A percentile compares a stretch with the other conserved stretches of the same genome.
Evolutionary conservation across 1,140 invertebrate genomes (phyloP).

Genomic region (Listronotus oregonensis): DNA sequence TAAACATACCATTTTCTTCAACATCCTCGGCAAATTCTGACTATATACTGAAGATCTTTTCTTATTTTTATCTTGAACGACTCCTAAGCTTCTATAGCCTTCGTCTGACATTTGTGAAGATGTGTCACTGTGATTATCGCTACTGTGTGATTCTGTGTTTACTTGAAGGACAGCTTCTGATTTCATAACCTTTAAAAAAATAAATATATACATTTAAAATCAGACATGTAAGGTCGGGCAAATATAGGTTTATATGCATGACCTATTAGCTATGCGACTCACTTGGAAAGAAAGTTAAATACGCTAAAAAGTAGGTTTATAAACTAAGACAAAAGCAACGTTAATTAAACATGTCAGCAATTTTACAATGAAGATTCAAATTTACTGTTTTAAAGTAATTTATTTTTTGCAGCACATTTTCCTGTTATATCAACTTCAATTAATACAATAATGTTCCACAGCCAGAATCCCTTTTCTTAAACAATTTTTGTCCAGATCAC

Average conservation of each 20-base stretch:
- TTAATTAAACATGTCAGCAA: no score
- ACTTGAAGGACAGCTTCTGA: conserved; percentile 49
- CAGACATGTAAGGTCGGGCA: neutral
- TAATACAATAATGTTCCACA: no score
- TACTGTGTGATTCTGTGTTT: conserved; percentile 44
- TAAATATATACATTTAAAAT: neutral
- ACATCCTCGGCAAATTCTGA: conserved; percentile 70
- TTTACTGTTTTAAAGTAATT: no score
- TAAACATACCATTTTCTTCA: conserved; percentile 66
- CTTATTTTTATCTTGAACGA: conserved; percentile 64
- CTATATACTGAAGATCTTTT: conserved; percentile 68
- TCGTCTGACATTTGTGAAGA: conserved; percentile 87
- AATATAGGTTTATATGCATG: neutral
- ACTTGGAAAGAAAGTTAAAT: no score
- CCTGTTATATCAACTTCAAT: no score
- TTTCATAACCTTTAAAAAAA: conserved; percentile 41
- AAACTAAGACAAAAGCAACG: no score
- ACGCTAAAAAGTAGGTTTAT: no score
- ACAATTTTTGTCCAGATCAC: no score
- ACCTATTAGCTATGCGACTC: neutral
- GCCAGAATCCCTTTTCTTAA: no score
- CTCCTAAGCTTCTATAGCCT: conserved; percentile 79
- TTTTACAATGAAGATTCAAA: no score
- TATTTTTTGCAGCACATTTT: no score
- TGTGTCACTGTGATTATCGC: conserved; percentile 72